These are phyloP conservation scores for Macrostomum cliftonense DNA, from an alignment of 2,888 invertebrate species.

Conservation along the genomic window DNA sequence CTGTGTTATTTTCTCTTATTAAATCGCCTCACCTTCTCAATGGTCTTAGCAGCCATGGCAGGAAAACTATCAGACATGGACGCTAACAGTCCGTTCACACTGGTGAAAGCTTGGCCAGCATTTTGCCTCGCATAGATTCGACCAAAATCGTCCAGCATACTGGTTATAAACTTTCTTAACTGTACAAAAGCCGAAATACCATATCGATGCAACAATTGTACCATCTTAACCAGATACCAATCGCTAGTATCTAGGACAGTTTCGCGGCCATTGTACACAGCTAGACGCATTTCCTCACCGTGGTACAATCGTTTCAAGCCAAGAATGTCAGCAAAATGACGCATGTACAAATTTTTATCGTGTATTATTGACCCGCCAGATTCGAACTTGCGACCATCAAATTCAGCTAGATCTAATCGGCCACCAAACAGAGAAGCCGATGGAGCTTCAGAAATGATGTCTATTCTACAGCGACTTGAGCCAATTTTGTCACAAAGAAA, in stretches of 20 bases:
- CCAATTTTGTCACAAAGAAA: constrained; percentile 41
- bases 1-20: too few species aligned
- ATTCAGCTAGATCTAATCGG: constrained; percentile 41
- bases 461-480: too few species aligned
- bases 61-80: constrained; percentile 42
- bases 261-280: constrained; percentile 43
- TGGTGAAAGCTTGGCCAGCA: constrained; percentile 40
- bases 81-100: constrained; percentile 41
- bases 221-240: constrained; percentile 37
- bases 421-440: constrained; percentile 40
- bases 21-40: constrained; percentile 14
- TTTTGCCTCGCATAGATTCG: constrained; percentile 46
- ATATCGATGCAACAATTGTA: constrained; percentile 44
- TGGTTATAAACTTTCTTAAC: constrained; percentile 30
- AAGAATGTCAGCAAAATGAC: constrained; percentile 41
- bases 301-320: constrained; percentile 20
- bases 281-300: constrained; percentile 17
- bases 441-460: too few species aligned
- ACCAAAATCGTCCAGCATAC: constrained; percentile 35
- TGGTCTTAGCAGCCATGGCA: constrained; percentile 32
- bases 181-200: constrained; percentile 42
- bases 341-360: constrained; percentile 44
- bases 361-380: constrained; percentile 47
- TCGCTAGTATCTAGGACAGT: constrained; percentile 43
- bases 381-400: constrained; percentile 43